Percentiles rank a stretch among this genome's conserved stretches.
These are phyloP conservation scores for Boloria euphrosyne DNA, from an alignment of 2,888 invertebrate species.

Conservation along the genomic window DNA sequence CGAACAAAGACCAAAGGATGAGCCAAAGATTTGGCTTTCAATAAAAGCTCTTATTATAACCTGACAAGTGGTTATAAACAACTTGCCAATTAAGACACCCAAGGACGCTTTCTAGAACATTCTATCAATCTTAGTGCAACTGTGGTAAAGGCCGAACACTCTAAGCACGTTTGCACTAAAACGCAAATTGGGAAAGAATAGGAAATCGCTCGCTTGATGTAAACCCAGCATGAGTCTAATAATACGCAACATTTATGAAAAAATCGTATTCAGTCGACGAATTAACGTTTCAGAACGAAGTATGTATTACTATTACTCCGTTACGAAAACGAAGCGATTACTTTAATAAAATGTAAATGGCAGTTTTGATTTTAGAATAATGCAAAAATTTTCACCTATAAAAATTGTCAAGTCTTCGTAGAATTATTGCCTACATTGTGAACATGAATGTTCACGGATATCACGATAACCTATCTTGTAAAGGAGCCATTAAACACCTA, in stretches of 20 bases:
- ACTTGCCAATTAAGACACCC: no score
- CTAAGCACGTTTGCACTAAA: background rate
- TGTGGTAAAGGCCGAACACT: background rate
- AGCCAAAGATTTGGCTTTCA: background rate
- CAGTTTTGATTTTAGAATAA: slow-evolving; percentile 70
- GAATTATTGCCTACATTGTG: slow-evolving; percentile 72
- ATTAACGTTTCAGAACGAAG: slow-evolving; percentile 39
- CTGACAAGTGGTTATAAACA: background rate
- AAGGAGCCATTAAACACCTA: slow-evolving; percentile 44
- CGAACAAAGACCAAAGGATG: background rate
- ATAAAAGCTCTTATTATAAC: background rate
- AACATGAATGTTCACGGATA: slow-evolving; percentile 51
- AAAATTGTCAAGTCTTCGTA: slow-evolving; percentile 76
- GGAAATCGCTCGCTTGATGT: slow-evolving; percentile 6
- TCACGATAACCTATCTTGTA: slow-evolving; percentile 47
- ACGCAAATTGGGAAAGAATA: no score
- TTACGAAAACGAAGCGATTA: slow-evolving; percentile 50
- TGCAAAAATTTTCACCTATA: slow-evolving; percentile 72
- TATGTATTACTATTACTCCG: slow-evolving; percentile 35
- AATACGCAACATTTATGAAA: slow-evolving; percentile 65
- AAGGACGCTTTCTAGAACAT: background rate
- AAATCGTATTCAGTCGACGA: slow-evolving; percentile 59
- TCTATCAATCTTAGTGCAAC: background rate
- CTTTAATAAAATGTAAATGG: slow-evolving; percentile 67
- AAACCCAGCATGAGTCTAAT: slow-evolving; percentile 39